Base-by-base conservation (phyloP, 1,140 invertebrate species). In the Cyrtorhinus lividipennis region DNA sequence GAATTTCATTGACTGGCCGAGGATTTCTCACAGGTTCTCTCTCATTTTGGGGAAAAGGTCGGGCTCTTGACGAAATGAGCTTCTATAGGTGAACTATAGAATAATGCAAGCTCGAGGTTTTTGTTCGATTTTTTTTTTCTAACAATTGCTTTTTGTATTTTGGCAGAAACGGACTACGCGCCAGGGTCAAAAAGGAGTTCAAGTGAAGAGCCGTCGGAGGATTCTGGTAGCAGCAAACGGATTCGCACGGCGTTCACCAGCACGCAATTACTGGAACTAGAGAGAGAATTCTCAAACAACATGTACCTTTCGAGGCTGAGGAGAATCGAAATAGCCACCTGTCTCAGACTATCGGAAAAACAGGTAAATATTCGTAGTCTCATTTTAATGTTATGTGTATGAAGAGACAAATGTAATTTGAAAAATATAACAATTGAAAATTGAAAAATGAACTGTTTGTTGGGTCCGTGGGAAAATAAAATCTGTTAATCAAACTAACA, bases 201-300 rank as follows among this genome's bases (percentile, higher is more conserved):
- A 88, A 76, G 87, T 88, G 72, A 76, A 89, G 90, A 69, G 78
- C 93, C 69, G 81, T 90, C 77, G 83, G 90, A 75, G 81, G 90
- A 74, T 88, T 91, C 67, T 81, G 93, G 72, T 90, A 97, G 67
- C 56, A 68, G 67, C 0, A 71, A 71, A 60, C 44, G 70, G n/a
- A 71, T 71, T 53, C 58, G 70, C 10, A 71, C 70, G 78, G 97
- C 95, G 61, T 99, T 98, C 80, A 97, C 95, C 68, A 83, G 95
- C 76, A 97, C 97, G 78, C 95, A 98, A 78, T 97, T 95, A 65
- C 80, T 98, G 72, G 92, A 96, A 75, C 79, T 95, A 75, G 95
- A 98, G 80, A 95, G 97, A 78, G 95, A 98, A 81, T 98, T 98
- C 81, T 92, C 97, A 80, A 95, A 92, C 76, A 98, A 96, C 79